A percentile compares a stretch with the other conserved stretches of the same genome.
Conservation (phyloP, 1,140 invertebrate species). For the Drosophila ogumai region DNA sequence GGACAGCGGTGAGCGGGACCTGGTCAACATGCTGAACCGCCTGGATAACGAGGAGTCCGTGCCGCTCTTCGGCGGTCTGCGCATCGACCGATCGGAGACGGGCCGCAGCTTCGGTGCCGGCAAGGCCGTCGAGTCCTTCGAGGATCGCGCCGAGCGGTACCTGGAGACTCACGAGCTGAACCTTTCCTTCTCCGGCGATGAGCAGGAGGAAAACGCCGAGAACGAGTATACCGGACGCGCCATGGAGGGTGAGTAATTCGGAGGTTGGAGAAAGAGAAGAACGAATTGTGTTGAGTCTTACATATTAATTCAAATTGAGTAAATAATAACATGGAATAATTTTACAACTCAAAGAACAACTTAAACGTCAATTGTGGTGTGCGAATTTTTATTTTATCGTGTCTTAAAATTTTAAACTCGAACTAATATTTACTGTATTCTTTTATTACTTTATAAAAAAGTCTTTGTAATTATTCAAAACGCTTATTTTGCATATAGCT, state of each 20-base stretch:
- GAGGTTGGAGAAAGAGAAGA: accelerated
- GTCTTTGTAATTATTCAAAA: neutral
- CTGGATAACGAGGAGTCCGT: constrained; percentile 83
- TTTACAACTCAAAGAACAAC: neutral
- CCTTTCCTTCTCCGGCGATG: constrained; percentile 78
- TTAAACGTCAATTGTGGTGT: too few relatives aligned
- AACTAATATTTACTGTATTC: too few relatives aligned
- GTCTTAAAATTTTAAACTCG: too few relatives aligned
- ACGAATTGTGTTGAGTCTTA: neutral
- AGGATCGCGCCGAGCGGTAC: constrained; percentile 85
- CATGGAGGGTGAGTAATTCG: constrained; percentile 75
- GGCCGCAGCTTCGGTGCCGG: constrained; percentile 66
- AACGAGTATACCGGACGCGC: constrained; percentile 75
- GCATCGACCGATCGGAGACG: constrained; percentile 70
- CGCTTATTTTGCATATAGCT: neutral
- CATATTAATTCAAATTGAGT: neutral
- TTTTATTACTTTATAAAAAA: too few relatives aligned
- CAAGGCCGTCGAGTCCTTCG: constrained; percentile 77
- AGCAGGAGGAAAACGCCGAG: constrained; percentile 75
- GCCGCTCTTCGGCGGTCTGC: constrained; percentile 83
- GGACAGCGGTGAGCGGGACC: constrained; percentile 83
- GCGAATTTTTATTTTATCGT: too few relatives aligned
- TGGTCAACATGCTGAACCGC: constrained; percentile 85
- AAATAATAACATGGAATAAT: neutral
- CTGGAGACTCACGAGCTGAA: constrained; percentile 85